Conservation (phyloP, 2,797 vertebrate genomes). For the Atherinosoma microstoma region DNA sequence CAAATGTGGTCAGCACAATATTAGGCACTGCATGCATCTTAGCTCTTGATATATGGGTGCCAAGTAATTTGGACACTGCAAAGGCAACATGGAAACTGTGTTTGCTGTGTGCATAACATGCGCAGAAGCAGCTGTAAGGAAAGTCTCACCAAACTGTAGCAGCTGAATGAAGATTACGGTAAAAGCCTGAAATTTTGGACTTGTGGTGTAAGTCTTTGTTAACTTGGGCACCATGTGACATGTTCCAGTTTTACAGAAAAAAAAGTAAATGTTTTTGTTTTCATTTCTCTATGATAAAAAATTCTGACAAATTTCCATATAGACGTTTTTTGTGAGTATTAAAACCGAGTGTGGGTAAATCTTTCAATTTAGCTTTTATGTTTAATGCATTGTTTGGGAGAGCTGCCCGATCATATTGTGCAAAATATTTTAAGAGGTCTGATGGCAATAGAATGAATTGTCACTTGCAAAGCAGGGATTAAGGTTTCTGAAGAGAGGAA, state of each 20-base stretch:
- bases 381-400: slow-evolving; percentile 54
- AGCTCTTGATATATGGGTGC: slow-evolving; percentile 42
- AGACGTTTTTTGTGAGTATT: slow-evolving; percentile 39
- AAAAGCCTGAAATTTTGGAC: slow-evolving; percentile 48
- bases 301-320: slow-evolving; percentile 26
- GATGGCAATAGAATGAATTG: slow-evolving; percentile 50
- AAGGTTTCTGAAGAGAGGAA: slow-evolving; percentile 37
- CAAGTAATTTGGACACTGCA: slow-evolving; percentile 52
- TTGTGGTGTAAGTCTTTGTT: slow-evolving; percentile 38
- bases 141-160: slow-evolving; percentile 42
- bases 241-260: slow-evolving; percentile 29
- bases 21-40: slow-evolving; percentile 30
- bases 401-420: slow-evolving; percentile 20
- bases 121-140: slow-evolving; percentile 39
- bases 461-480: slow-evolving; percentile 45
- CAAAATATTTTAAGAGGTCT: slow-evolving; percentile 43
- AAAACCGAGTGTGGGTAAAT: slow-evolving; percentile 38
- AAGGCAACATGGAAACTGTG: slow-evolving; percentile 34
- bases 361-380: slow-evolving; percentile 51
- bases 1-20: slow-evolving; percentile 54
- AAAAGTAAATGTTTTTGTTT: slow-evolving; percentile 30
- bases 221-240: slow-evolving; percentile 34
- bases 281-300: background rate
- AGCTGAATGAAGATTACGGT: slow-evolving; percentile 47
- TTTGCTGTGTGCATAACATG: slow-evolving; percentile 29